phyloP scores from a whole-genome alignment of 2,888 invertebrate species.

The Alviniconcha strummeri region DNA sequence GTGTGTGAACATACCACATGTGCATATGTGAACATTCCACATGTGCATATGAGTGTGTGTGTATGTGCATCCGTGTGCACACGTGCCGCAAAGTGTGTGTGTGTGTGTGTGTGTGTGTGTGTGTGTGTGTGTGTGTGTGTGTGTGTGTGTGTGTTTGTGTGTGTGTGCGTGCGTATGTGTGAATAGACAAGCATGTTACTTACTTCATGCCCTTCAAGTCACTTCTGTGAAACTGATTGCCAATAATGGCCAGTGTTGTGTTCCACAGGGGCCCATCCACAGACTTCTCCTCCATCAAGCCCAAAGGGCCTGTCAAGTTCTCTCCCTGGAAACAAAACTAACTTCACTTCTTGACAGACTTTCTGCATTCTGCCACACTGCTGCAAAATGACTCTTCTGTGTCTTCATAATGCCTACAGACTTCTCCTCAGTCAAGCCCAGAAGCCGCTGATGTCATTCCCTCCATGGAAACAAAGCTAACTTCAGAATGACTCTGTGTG shows the following conservation, averaged over 20 bases:
- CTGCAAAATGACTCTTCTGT: too few species aligned
- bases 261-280: slow-evolving; percentile 54
- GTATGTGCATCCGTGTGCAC: too few species aligned
- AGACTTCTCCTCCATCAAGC: slow-evolving; percentile 55
- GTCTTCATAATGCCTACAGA: too few species aligned
- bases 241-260: not conserved
- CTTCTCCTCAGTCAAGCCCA: too few species aligned
- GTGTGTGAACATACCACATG: too few species aligned
- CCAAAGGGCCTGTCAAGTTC: slow-evolving; percentile 66
- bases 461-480: too few species aligned
- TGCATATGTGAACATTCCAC: too few species aligned
- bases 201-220: not conserved
- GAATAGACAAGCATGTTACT: not conserved
- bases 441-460: too few species aligned
- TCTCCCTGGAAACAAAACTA: slow-evolving; percentile 58
- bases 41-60: too few species aligned
- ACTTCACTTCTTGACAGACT: not conserved
- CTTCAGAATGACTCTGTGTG: too few species aligned
- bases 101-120: not conserved
- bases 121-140: not conserved
- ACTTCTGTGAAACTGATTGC: too few species aligned
- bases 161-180: not conserved
- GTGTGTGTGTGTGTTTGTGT: not conserved
- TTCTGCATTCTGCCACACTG: too few species aligned
- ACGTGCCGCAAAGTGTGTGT: not conserved